Conservation (phyloP, 2,113 vertebrate species). For the Oreocharis arfaki region DNA sequence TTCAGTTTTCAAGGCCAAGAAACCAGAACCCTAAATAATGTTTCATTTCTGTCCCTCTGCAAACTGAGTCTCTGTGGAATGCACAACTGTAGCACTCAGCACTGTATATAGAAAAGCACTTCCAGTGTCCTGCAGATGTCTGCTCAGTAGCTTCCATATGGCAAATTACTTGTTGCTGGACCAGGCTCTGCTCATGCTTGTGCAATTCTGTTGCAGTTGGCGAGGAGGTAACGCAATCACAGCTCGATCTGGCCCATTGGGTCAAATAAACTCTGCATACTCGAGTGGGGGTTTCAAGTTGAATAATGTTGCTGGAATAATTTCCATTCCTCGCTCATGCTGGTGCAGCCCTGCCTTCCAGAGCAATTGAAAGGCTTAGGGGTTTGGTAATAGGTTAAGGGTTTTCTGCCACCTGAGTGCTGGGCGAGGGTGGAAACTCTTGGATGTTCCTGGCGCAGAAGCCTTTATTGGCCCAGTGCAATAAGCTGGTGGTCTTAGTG, state of each 20-base stretch:
- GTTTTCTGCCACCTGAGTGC: neutral
- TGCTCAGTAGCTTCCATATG: constrained; percentile 67
- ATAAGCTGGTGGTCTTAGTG: neutral
- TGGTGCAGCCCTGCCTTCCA: neutral
- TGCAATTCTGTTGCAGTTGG: constrained; percentile 60
- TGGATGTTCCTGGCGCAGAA: neutral
- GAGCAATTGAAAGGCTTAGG: neutral
- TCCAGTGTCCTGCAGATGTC: constrained; percentile 68
- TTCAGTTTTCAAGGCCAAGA: constrained; percentile 62
- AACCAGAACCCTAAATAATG: constrained; percentile 56
- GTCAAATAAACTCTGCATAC: constrained; percentile 49
- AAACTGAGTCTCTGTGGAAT: constrained; percentile 43
- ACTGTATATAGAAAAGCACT: constrained; percentile 46
- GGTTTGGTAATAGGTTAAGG: neutral
- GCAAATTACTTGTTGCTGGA: constrained; percentile 66
- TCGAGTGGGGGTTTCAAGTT: constrained; percentile 13
- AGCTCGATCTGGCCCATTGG: constrained; percentile 14
- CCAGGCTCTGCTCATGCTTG: constrained; percentile 45
- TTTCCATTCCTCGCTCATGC: neutral
- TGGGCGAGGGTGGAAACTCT: neutral
- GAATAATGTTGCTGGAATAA: constrained; percentile 25
- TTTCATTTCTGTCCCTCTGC: constrained; percentile 47
- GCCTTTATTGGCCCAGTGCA: neutral
- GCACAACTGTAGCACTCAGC: constrained; percentile 46
- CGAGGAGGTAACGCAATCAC: constrained; percentile 16